Base-by-base conservation (phyloP, 2,888 invertebrate species). In the Nebria salina region DNA sequence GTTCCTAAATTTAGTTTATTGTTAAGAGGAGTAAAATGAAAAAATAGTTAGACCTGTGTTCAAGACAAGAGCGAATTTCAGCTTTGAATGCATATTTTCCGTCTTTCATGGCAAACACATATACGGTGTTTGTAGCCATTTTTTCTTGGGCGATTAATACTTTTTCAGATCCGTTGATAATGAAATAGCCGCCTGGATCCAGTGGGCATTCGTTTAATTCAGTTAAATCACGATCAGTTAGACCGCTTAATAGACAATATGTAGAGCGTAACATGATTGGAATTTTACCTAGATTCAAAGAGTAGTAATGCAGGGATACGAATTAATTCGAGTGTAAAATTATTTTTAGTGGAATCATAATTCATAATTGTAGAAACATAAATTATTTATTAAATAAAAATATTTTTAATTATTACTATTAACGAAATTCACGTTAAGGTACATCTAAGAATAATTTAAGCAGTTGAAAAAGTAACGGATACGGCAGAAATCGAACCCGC, bases 71-170 rank as follows among this genome's bases (percentile, higher is more conserved):
- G 68, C 99, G 92, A 85, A 99, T 98, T 91, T 99, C 99, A 82
- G 98, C 96, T 91, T 99, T 99, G 88, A 95, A 99, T 0, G 99
- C 98, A 91, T 97, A 99, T 89, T 99, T 99, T 34, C 98, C 97
- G 89, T 99, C 99, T 90, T 99, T 99, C 97, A 99, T 98, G 86
- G 97, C 96, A 87, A 99, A 99, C 13, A 99, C 99, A 90, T 99
- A 99, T 0, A 99, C 99, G 72, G 99, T 99, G 88, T 99, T 99
- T 7, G 99, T 99, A 6, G 99, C 99, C 99, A 99, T 99, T 90
- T 99, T 99, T 88, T 99, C 99, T 89, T 99, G 99, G 0, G 99
- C 99, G 88, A 99, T 99, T 54, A 99, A 90, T 2, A 99, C 96
- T 89, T 98, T 98, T 90, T 99, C 99, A 7, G 99, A 99, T 1